Base-by-base conservation (phyloP, 2,797 vertebrate genomes). In the Chaetodon trifasciatus region DNA sequence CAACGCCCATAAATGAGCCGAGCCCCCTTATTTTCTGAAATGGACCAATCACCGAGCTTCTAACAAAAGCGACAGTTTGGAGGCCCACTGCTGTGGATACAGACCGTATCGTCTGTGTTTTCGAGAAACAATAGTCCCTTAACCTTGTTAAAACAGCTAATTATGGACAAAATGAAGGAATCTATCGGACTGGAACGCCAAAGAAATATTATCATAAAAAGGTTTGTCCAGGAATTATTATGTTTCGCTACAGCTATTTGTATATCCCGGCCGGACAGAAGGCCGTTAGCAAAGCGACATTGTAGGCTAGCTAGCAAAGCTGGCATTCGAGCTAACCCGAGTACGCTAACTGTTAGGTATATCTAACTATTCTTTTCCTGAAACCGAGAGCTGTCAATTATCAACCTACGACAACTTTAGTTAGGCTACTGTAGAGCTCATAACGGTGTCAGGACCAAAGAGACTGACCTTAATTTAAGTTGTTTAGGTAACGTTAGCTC, bases 171-270 rank as follows among this genome's bases (percentile, higher is more conserved):
- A 89, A 85, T 74, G 46, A 89, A 83, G 76, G 86, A 83, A 60
- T 70, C 66, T 4, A 44, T 78, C 49, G 91, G 87, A 73, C 78
- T 88, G 85, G 89, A 92, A 42, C 90, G 89, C 49, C 82, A 94
- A 85, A 92, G 84, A 93, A 93, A 91, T 56, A 60, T 44, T 70
- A 89, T 92, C 24, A 94, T 95, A 84, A 96, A 95, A 96, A 95
- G 96, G 96, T 96, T 89, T 11, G 92, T 82, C 4, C 1, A n/a
- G 3, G 16, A 10, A 8, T 39, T 9, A 1, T 17, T 47, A 56
- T 47, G 3, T 62, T 64, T 4, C 8, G 8, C 10, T 58, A 1
- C 3, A 8, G 9, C 1, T 21, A 0, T 57, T 23, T 40, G 3
- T 67, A 8, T 1, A 7, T 60, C 23, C 28, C 23, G 52, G 5